Evolutionary conservation across 2,888 invertebrate genomes (phyloP).

Genomic region (Parnassius mnemosyne): DNA sequence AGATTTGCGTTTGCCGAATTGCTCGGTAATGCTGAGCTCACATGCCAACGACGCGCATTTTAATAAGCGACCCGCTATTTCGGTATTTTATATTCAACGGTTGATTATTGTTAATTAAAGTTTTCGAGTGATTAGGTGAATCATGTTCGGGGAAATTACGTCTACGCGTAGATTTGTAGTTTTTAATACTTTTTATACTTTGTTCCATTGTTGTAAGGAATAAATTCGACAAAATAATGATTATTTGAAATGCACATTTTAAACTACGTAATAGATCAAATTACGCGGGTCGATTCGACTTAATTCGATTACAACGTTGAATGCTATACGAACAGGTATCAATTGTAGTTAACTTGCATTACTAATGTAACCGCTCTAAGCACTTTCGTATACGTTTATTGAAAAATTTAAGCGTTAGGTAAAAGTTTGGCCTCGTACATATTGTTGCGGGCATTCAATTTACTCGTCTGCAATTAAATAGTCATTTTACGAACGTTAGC

Average conservation of each 20-base stretch:
- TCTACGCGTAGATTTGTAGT: too few relatives aligned
- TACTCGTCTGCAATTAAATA: conserved; percentile 64
- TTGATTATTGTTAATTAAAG: conserved; percentile 66
- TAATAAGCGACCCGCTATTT: conserved; percentile 46
- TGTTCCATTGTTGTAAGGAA: conserved; percentile 34
- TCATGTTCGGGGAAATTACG: conserved; percentile 44
- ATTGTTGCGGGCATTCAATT: conserved; percentile 61
- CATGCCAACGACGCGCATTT: conserved; percentile 57
- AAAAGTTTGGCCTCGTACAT: conserved; percentile 61
- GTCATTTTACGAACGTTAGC: conserved; percentile 43
- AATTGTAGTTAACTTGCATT: conserved; percentile 67
- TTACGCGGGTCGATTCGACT: conserved; percentile 61
- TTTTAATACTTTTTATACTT: too few relatives aligned
- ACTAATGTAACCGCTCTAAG: conserved; percentile 61
- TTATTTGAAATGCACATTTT: conserved; percentile 56
- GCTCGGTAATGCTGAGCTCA: conserved; percentile 51
- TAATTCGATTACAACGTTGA: conserved; percentile 60
- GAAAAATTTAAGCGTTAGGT: conserved; percentile 56
- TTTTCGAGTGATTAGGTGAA: conserved; percentile 60
- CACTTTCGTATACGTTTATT: conserved; percentile 61
- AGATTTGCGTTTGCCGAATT: conserved; percentile 59
- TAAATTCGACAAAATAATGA: conserved; percentile 42
- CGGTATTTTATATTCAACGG: conserved; percentile 49
- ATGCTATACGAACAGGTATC: conserved; percentile 57
- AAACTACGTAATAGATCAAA: conserved; percentile 63